phyloP scores from a whole-genome alignment of 2,113 vertebrate genomes.

The Illadopsis cleaveri region DNA sequence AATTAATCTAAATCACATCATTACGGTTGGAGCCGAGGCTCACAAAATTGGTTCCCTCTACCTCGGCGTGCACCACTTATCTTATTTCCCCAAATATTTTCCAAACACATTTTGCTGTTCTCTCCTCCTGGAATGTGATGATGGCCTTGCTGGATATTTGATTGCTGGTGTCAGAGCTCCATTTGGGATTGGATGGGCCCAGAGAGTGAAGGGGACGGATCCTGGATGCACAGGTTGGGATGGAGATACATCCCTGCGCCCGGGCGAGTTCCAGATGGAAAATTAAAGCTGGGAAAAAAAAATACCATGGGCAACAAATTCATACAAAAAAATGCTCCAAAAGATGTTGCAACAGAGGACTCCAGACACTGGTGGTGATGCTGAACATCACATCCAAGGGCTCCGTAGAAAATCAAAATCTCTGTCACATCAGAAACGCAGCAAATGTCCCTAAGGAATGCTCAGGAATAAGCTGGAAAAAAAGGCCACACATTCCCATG shows the following conservation, averaged over 20 bases:
- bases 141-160: neutral
- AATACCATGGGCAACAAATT: accelerated
- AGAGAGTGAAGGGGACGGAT: accelerated
- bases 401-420: neutral
- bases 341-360: accelerated
- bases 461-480: neutral
- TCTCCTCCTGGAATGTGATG: neutral
- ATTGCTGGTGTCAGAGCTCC: neutral
- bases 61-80: neutral
- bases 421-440: accelerated
- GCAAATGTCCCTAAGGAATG: accelerated
- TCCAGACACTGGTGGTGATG: neutral
- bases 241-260: accelerated
- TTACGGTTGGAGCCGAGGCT: conserved; percentile 39
- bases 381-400: neutral
- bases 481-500: neutral
- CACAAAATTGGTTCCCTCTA: conserved; percentile 1
- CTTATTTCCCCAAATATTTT: conserved; percentile 6
- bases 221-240: neutral
- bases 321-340: neutral
- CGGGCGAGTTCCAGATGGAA: accelerated
- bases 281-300: neutral
- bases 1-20: conserved; percentile 69
- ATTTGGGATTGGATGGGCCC: neutral
- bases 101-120: neutral